Conservation (phyloP, 2,797 vertebrate species). For the Gymnoscopelus braueri region DNA sequence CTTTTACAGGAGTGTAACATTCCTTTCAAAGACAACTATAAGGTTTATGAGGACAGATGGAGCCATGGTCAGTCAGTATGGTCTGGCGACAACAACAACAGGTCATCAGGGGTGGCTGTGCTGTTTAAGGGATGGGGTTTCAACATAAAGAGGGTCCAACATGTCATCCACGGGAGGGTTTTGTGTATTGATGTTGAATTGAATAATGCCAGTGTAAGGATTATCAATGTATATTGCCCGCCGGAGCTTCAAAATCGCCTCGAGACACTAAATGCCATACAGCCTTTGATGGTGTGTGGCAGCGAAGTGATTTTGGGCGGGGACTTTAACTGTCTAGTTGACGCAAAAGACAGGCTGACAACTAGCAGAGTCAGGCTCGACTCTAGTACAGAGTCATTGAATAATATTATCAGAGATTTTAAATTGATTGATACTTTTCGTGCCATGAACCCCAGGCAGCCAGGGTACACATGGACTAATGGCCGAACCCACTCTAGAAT, state of each 20-base stretch:
- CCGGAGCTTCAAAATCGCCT: not conserved
- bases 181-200: not conserved
- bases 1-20: too few relatives aligned
- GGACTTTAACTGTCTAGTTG: not conserved
- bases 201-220: not conserved
- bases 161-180: not conserved
- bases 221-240: conserved; percentile 2
- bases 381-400: not conserved
- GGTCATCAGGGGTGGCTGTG: not conserved
- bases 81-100: not conserved
- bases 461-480: conserved; percentile 1
- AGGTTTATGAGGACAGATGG: too few relatives aligned
- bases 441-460: too few relatives aligned
- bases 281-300: not conserved
- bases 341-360: not conserved
- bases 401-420: too few relatives aligned
- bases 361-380: not conserved
- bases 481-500: not conserved
- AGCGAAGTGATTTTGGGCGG: not conserved
- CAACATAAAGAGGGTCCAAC: not conserved
- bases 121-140: not conserved
- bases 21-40: too few relatives aligned
- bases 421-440: too few relatives aligned
- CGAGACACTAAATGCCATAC: not conserved
- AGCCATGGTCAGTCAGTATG: too few relatives aligned